A percentile compares a stretch with the other conserved stretches of the same genome.
phyloP scores from a whole-genome alignment of 2,888 invertebrate species.

The Dorcus hopei region DNA sequence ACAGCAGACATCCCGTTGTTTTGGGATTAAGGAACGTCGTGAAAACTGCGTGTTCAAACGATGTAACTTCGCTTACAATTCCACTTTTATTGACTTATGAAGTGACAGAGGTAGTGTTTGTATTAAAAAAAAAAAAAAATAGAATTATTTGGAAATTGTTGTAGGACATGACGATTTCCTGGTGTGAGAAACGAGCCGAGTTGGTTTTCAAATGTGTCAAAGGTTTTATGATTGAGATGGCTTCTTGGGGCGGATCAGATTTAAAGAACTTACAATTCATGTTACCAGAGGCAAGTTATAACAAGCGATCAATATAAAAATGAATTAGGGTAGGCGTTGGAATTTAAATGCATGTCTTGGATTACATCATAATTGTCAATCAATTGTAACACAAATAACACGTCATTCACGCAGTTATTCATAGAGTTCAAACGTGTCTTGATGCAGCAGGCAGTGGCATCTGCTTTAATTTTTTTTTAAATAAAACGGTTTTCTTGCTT shows the following conservation, averaged over 20 bases:
- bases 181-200: slow-evolving; percentile 96
- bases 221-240: slow-evolving; percentile 99
- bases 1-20: slow-evolving; percentile 93
- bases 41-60: slow-evolving; percentile 91
- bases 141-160: slow-evolving; percentile 18
- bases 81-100: slow-evolving; percentile 91
- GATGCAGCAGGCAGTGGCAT: too few relatives aligned
- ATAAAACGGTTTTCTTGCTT: too few relatives aligned
- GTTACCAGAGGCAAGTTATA: slow-evolving; percentile 66
- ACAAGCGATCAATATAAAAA: too few relatives aligned
- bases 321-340: too few relatives aligned
- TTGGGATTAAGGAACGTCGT: slow-evolving; percentile 92
- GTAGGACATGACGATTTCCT: slow-evolving; percentile 92
- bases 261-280: slow-evolving; percentile 84
- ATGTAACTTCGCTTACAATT: slow-evolving; percentile 88
- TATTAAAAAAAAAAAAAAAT: neutral
- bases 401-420: too few relatives aligned
- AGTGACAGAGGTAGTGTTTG: slow-evolving; percentile 77
- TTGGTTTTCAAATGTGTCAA: slow-evolving; percentile 98
- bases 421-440: too few relatives aligned
- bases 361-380: too few relatives aligned
- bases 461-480: too few relatives aligned
- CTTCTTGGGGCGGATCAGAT: slow-evolving; percentile 88
- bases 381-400: too few relatives aligned
- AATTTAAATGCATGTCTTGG: too few relatives aligned